A percentile compares a stretch with the other conserved stretches of the same genome.
Conservation (phyloP, 2,888 invertebrate species). For the Coenonympha glycerion region DNA sequence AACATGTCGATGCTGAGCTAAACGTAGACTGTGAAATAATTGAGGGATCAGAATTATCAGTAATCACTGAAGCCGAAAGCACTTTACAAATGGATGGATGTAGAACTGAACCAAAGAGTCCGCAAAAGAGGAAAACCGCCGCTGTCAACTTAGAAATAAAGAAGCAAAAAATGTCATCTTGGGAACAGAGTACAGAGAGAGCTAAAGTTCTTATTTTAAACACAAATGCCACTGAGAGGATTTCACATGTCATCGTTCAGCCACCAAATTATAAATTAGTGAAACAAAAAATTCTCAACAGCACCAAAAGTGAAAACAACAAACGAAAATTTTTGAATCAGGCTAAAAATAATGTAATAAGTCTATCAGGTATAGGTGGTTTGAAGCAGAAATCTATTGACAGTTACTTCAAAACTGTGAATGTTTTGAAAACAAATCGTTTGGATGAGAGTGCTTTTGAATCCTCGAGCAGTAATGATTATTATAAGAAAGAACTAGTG, state of each 20-base stretch:
- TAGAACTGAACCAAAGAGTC: constrained; percentile 28
- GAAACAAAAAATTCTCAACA: constrained; percentile 50
- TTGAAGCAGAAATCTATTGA: constrained; percentile 54
- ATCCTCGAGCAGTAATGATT: constrained; percentile 23
- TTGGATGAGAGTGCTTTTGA: constrained; percentile 23
- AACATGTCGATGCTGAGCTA: constrained; percentile 37
- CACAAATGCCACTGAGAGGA: constrained; percentile 62
- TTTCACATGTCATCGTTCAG: constrained; percentile 66
- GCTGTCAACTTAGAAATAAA: constrained; percentile 64
- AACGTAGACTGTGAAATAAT: constrained; percentile 50
- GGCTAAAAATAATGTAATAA: constrained; percentile 43
- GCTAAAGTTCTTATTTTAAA: constrained; percentile 71
- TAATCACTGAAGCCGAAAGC: constrained; percentile 33
- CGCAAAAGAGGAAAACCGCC: constrained; percentile 45
- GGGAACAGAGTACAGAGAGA: constrained; percentile 43
- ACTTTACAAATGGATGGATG: constrained; percentile 38
- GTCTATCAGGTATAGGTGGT: constrained; percentile 31
- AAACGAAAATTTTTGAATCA: constrained; percentile 34
- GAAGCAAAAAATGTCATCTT: constrained; percentile 49
- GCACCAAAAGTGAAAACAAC: constrained; percentile 42
- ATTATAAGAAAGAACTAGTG: constrained; percentile 31
- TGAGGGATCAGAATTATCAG: constrained; percentile 42
- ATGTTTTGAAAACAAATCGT: constrained; percentile 34
- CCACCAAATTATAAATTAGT: constrained; percentile 70
- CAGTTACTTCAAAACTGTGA: constrained; percentile 43